These are phyloP conservation scores for Herminia tarsipennalis DNA, from an alignment of 2,888 invertebrate species.

Conservation along the genomic window DNA sequence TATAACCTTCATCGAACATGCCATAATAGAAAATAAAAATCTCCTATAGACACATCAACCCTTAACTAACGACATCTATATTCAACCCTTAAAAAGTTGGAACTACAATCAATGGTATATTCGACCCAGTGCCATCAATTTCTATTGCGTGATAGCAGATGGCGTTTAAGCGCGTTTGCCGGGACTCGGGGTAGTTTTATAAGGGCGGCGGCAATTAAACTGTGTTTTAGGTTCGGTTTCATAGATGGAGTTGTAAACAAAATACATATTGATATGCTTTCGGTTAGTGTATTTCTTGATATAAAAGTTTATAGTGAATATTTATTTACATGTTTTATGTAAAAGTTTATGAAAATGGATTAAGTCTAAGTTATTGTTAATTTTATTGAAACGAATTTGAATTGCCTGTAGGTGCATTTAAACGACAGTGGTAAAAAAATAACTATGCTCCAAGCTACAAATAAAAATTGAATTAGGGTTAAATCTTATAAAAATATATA, in stretches of 20 bases:
- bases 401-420: too few relatives aligned
- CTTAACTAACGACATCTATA: constrained; percentile 59
- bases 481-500: too few relatives aligned
- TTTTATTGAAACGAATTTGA: too few relatives aligned
- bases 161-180: constrained; percentile 46
- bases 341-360: too few relatives aligned
- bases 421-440: too few relatives aligned
- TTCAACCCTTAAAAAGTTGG: constrained; percentile 50
- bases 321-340: too few relatives aligned
- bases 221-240: constrained; percentile 5
- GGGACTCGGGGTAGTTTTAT: constrained; percentile 38
- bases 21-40: not conserved
- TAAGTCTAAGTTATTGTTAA: too few relatives aligned
- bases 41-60: constrained; percentile 7
- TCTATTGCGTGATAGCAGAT: constrained; percentile 49
- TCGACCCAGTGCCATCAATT: constrained; percentile 16
- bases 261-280: too few relatives aligned
- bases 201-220: constrained; percentile 14
- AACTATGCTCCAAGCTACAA: too few relatives aligned
- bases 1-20: not conserved
- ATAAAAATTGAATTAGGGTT: too few relatives aligned
- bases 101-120: constrained; percentile 55
- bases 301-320: too few relatives aligned
- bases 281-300: too few relatives aligned
- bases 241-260: constrained; percentile 29